These are phyloP conservation scores for Falcunculus frontatus DNA, from an alignment of 2,113 vertebrate species.

Conservation along the genomic window DNA sequence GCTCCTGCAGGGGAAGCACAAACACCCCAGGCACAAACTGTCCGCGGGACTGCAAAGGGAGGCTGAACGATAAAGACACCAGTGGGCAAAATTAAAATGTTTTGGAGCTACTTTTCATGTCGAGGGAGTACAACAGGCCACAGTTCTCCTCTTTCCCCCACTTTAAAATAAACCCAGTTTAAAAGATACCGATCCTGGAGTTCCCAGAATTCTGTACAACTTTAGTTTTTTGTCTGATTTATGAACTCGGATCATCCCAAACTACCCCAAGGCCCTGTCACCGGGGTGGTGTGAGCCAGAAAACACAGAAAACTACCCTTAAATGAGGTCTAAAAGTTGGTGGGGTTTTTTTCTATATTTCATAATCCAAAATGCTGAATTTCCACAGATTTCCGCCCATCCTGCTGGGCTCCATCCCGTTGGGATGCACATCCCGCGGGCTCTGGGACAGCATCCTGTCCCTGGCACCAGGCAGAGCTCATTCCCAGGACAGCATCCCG, in stretches of 20 bases:
- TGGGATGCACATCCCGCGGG: neutral
- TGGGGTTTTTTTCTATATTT: fast-evolving
- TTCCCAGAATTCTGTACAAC: neutral
- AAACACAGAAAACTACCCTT: neutral
- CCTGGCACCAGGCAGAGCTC: neutral
- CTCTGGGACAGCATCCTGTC: fast-evolving
- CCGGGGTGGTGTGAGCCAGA: fast-evolving
- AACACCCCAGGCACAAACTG: neutral
- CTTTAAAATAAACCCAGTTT: neutral
- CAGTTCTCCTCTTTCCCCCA: neutral
- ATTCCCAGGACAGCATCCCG: neutral
- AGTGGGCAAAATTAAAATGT: neutral
- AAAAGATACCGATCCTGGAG: fast-evolving
- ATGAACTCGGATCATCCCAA: fast-evolving
- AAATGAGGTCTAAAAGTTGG: fast-evolving
- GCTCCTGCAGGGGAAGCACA: neutral
- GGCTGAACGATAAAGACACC: neutral
- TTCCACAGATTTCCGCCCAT: fast-evolving
- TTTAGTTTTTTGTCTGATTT: fast-evolving
- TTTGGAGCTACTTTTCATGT: neutral
- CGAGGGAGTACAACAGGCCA: neutral
- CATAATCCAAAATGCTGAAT: neutral
- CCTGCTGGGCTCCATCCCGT: neutral
- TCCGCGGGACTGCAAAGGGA: neutral
- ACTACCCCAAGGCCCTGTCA: neutral